A percentile compares a stretch with the other conserved stretches of the same genome.
These are phyloP conservation scores for Dysdera silvatica DNA, from an alignment of 1,140 invertebrate genomes.

Conservation along the genomic window DNA sequence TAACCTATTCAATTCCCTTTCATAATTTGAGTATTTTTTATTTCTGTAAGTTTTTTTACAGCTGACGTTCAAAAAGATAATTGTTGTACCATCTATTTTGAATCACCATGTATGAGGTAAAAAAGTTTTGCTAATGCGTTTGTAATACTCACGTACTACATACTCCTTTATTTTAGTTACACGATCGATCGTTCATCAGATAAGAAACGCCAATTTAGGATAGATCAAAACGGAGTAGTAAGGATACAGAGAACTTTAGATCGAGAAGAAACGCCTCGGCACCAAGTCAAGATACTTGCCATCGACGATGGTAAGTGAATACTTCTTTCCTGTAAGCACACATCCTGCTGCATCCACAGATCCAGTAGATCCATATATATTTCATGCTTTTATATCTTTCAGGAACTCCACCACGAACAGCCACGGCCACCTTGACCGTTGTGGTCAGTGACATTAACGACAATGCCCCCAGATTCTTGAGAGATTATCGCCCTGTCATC, in stretches of 20 bases:
- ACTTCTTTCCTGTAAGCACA: no score
- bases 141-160: no score
- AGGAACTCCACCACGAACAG: constrained; percentile 71
- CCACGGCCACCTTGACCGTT: constrained; percentile 88
- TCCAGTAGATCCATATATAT: no score
- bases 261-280: constrained; percentile 76
- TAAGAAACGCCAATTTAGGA: constrained; percentile 79
- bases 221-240: constrained; percentile 85
- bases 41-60: no score
- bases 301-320: constrained; percentile 42
- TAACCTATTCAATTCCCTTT: no score
- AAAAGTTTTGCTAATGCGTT: no score
- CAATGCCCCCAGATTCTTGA: constrained; percentile 53
- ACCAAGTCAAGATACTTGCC: constrained; percentile 56
- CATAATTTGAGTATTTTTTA: no score
- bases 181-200: constrained; percentile 84
- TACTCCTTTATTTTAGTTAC: constrained; percentile 55
- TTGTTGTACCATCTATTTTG: no score
- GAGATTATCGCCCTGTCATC: constrained; percentile 85
- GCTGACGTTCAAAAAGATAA: no score
- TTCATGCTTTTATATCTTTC: neutral
- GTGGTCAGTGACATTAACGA: constrained; percentile 96
- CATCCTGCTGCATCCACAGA: no score
- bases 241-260: constrained; percentile 75
- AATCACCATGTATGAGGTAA: no score